phyloP scores from a whole-genome alignment of 2,113 vertebrate genomes.

The Gobius niger region DNA sequence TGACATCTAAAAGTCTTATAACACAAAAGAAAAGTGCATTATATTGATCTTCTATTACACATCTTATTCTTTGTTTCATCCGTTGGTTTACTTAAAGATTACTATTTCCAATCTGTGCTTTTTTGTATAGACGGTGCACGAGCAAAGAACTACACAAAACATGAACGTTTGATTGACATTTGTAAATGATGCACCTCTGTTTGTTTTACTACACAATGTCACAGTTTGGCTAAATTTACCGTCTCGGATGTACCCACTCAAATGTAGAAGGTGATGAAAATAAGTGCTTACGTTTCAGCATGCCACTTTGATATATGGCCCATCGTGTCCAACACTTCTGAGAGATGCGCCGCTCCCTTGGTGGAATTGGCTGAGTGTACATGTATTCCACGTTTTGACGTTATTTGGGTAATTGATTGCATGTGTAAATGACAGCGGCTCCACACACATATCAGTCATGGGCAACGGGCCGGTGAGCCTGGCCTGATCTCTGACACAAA shows the following conservation, averaged over 20 bases:
- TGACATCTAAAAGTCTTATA: too few species aligned
- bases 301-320: slow-evolving; percentile 34
- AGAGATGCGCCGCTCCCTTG: slow-evolving; percentile 13
- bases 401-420: slow-evolving; percentile 62
- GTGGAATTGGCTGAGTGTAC: slow-evolving; percentile 15
- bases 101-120: too few species aligned
- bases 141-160: not conserved
- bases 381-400: slow-evolving; percentile 11
- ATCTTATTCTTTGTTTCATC: too few species aligned
- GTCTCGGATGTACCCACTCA: slow-evolving; percentile 36
- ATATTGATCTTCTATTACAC: too few species aligned
- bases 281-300: slow-evolving; percentile 15
- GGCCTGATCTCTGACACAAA: slow-evolving; percentile 51
- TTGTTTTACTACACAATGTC: slow-evolving; percentile 29
- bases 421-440: slow-evolving; percentile 51
- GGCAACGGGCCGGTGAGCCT: slow-evolving; percentile 9
- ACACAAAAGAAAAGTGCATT: too few species aligned
- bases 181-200: slow-evolving; percentile 41
- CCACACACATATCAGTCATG: slow-evolving; percentile 44
- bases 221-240: slow-evolving; percentile 46
- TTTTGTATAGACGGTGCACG: too few species aligned
- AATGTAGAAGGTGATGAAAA: slow-evolving; percentile 45
- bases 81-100: too few species aligned
- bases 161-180: slow-evolving; percentile 2
- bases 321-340: not conserved